Evolutionary conservation across 2,113 vertebrate species (phyloP).

Genomic region (Cynoglossus semilaevis): DNA sequence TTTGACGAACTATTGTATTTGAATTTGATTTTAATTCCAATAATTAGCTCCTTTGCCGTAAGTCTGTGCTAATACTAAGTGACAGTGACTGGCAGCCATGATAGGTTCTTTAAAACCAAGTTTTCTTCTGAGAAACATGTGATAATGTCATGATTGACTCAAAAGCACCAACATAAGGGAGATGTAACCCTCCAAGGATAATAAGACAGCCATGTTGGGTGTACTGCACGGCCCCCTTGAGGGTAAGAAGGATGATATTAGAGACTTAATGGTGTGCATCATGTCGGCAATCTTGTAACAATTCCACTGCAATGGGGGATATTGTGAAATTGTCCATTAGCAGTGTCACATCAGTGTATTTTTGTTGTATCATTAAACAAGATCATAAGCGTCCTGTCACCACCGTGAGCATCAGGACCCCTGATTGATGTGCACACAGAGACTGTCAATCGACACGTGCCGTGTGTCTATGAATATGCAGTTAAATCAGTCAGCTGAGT

Average conservation of each 20-base stretch:
- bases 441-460: constrained; percentile 54
- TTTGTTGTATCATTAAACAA: constrained; percentile 50
- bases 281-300: constrained; percentile 57
- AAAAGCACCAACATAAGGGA: constrained; percentile 6
- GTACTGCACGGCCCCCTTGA: constrained; percentile 13
- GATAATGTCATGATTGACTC: constrained; percentile 12
- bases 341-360: constrained; percentile 28
- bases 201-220: constrained; percentile 20
- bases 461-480: constrained; percentile 44
- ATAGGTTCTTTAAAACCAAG: too few relatives aligned
- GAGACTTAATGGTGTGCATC: constrained; percentile 50
- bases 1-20: too few relatives aligned
- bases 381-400: constrained; percentile 41
- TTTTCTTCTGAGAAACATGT: background rate
- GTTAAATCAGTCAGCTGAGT: constrained; percentile 45
- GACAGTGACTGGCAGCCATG: too few relatives aligned
- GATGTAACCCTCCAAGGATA: constrained; percentile 14
- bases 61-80: too few relatives aligned
- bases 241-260: constrained; percentile 33
- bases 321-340: constrained; percentile 57
- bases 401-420: constrained; percentile 37
- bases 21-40: too few relatives aligned
- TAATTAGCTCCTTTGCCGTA: too few relatives aligned
- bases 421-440: constrained; percentile 53
- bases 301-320: constrained; percentile 47